Base-by-base conservation (phyloP, 2,797 vertebrate species). In the Danio tinwini region DNA sequence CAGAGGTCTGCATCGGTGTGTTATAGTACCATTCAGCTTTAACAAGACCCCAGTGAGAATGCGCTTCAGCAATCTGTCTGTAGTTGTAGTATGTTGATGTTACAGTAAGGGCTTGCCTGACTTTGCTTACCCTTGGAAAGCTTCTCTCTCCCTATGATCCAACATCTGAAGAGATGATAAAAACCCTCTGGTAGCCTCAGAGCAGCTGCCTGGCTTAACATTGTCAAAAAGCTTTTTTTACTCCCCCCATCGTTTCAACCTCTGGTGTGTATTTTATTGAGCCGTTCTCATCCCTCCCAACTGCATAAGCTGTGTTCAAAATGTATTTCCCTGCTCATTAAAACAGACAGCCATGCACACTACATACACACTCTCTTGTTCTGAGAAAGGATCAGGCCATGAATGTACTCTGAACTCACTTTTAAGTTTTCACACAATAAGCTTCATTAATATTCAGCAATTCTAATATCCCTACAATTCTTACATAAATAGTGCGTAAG, bases 211-310 rank as follows among this genome's bases (percentile, higher is more conserved):
- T 83, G 93, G 94, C 92, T 95, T 95, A 95, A 94, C 93, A 89
- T 94, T 95, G 93, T 95, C 94, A 95, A 94, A 95, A 95, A 93
- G 93, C 90, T 86, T 44, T 90, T 89, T 92, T 93, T 93, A 91
- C 92, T 93, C 92, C 91, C 91, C 90, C 90, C 89, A 88, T 88
- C 52, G 86, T 91, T 92, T 94, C 91, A 90, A 94, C 93, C 93
- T 93, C 92, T 92, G 92, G 92, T 94, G 94, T 94, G 93, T 94
- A 94, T 94, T 94, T 94, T 94, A 94, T 95, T 94, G 93, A 95
- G 92, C 93, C 87, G 90, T 85, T 94, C 93, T 93, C 92, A 94
- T 94, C 93, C 93, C 90, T 89, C 87, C 81, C 91, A 83, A 84
- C 85, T 79, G 91, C 88, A 92, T 92, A 92, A 93, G 90, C 91